Base-by-base conservation (phyloP, 2,797 vertebrate genomes). In the Cottoperca gobio region DNA sequence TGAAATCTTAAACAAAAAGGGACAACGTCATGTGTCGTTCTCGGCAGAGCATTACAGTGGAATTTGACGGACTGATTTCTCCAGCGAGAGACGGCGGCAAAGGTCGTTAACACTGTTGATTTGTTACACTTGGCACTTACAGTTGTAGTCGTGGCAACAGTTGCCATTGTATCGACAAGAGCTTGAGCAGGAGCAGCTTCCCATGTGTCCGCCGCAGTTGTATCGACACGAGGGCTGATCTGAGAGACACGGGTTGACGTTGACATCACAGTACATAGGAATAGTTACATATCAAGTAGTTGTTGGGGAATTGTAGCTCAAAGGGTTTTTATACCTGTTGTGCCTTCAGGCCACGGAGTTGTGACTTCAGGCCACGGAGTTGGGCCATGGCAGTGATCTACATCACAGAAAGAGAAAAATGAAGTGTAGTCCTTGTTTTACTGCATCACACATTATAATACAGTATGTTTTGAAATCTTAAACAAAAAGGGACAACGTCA, bases 61-160 rank as follows among this genome's bases (percentile, higher is more conserved):
- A 31, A n/a, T 67, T 28, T 59, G 13, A 67, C 48, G n/a, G 39
- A 54, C 1, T 24, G 24, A 53, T 46, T 58, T 5, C 33, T 68
- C 31, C 33, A 46, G 35, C 9, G 5, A 23, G 24, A 40, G 16
- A 53, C 6, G 4, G 19, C 10, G 28, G 31, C 24, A 45, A n/a
- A 54, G 4, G 28, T 26, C 21, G 33, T 49, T 70, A 19, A 45
- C 13, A 0, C 23, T 70, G 61, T 74, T 46, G 39, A 68, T 57
- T 61, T 53, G 49, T 61, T 62, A 16, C 52, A 70, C 31, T 39
- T 62, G 71, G 52, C 24, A 85, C 86, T 85, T 70, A 88, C 85
- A 42, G 23, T 11, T 0, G 79, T 79, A 90, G 81, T 91, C 91
- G 59, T 21, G 0, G 52, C 91, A 93, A 72, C 90, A 91, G 84